These are phyloP conservation scores for Apostichopus leukothele DNA, from an alignment of 53 echinoderm and acorn worm genomes.

Conservation along the genomic window DNA sequence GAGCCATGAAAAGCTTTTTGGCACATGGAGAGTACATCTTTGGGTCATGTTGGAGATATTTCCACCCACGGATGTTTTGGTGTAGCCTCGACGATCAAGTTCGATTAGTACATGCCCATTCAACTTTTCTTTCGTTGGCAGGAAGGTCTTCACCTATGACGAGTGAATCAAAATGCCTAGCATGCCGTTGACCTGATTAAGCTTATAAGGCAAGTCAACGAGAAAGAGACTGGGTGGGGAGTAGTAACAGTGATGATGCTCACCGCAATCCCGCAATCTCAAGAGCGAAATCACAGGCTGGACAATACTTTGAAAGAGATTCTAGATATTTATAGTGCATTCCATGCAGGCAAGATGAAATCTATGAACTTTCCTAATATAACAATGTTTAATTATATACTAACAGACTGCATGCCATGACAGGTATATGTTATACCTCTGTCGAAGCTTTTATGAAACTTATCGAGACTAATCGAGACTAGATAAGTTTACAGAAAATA, in stretches of 20 bases:
- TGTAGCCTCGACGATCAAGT: not conserved
- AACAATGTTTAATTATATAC: too few species aligned
- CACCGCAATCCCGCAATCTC: not conserved
- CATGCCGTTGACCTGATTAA: conserved; percentile 37
- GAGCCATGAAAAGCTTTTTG: too few species aligned
- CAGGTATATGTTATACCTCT: too few species aligned
- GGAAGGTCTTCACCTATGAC: not conserved
- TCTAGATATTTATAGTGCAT: conserved; percentile 26
- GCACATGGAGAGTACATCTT: not conserved
- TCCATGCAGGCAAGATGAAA: not conserved
- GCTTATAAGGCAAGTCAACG: conserved; percentile 39
- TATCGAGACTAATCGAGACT: too few species aligned
- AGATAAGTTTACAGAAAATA: too few species aligned
- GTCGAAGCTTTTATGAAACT: too few species aligned
- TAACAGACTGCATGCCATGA: too few species aligned
- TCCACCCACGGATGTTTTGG: not conserved
- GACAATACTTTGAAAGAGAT: not conserved
- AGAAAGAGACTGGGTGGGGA: too few species aligned
- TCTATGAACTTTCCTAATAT: too few species aligned
- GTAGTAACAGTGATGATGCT: not conserved
- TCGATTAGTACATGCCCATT: not conserved
- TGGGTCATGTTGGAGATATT: not conserved
- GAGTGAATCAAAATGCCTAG: conserved; percentile 1
- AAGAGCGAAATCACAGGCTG: not conserved
- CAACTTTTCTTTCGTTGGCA: not conserved